These are phyloP conservation scores for Barnardius zonarius DNA, from an alignment of 2,113 vertebrate genomes.

Conservation along the genomic window DNA sequence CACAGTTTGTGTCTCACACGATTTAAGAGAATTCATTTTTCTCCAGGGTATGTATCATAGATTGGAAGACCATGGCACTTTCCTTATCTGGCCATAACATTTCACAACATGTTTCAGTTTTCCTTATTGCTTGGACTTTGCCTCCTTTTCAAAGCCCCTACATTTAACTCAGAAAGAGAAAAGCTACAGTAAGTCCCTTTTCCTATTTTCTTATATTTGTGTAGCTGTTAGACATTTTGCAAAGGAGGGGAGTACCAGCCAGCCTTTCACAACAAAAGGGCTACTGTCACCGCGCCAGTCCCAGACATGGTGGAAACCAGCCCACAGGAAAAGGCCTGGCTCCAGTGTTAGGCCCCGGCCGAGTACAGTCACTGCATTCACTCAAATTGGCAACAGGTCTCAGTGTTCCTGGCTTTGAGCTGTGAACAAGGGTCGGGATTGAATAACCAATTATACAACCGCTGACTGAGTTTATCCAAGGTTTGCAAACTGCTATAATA, in stretches of 20 bases:
- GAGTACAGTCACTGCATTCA: constrained; percentile 95
- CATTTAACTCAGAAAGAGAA: constrained; percentile 78
- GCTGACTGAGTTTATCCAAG: constrained; percentile 91
- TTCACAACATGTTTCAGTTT: constrained; percentile 12
- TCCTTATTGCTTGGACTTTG: constrained; percentile 68
- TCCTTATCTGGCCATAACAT: constrained; percentile 18
- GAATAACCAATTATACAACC: constrained; percentile 97
- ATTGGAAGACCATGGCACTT: background rate
- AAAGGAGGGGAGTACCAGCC: constrained; percentile 79
- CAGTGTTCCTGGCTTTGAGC: constrained; percentile 82
- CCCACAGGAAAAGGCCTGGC: constrained; percentile 98
- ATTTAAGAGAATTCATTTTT: background rate
- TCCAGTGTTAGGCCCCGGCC: constrained; percentile 82
- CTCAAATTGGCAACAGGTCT: constrained; percentile 89
- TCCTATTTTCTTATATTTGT: constrained; percentile 96
- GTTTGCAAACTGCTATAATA: constrained; percentile 90
- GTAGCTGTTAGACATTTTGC: constrained; percentile 83
- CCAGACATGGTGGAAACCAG: constrained; percentile 92
- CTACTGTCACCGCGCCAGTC: constrained; percentile 95
- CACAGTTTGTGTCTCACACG: background rate
- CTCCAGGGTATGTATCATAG: background rate
- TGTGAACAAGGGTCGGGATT: constrained; percentile 90
- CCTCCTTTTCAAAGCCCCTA: constrained; percentile 71
- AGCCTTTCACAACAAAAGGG: constrained; percentile 92
- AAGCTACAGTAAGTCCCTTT: constrained; percentile 84